Evolutionary conservation across 2,888 invertebrate genomes (phyloP), one percentile per base, ranked within the genome.

Genomic region (Sminthurinus aureus): DNA sequence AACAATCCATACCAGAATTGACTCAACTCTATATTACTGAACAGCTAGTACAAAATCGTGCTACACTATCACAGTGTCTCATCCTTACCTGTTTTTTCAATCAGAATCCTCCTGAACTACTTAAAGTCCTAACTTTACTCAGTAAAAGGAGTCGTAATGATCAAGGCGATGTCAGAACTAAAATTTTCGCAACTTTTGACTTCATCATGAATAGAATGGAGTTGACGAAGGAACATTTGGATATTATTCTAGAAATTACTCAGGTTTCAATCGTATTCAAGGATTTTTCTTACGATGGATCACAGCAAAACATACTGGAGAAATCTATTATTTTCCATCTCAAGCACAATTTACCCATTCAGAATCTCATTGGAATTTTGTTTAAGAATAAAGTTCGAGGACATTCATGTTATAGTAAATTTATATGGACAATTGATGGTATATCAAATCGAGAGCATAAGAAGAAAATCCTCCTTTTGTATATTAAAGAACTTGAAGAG

Each of bases 191-290:
- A 51, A 82, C 85, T 11, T 69, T 87, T 20, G 81, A 80, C 73
- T 79, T 69, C 38, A 73, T 82, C 9, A 85, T 84, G 69, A 81
- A 85, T 58, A 80, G 84, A 38, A 22, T 75, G 22, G 83, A 85
- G 67, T 71, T 87, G 75, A 67, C 74, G 8, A 80, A 84, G 20
- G 85, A 84, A 13, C 85, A 87, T 73, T 87, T 86, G 87, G 66
- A 73, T 74, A 69, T 81, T 9, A 82, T 87, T 18, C 83, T 85
- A 58, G 86, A 87, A 75, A 79, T 87, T 3, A 69, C 86, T 11
- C 85, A 86, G n/a, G 80, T 86, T 13, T 87, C 85, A 38, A 79
- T 84, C 0, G 83, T 87, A 18, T 86, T 85, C 74, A 86, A 87
- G 73, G 86, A 86, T 67, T 79, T 85, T 24, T 83, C 84, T 38